Base-by-base conservation (phyloP, 2,113 vertebrate species). In the Pituophis catenifer region DNA sequence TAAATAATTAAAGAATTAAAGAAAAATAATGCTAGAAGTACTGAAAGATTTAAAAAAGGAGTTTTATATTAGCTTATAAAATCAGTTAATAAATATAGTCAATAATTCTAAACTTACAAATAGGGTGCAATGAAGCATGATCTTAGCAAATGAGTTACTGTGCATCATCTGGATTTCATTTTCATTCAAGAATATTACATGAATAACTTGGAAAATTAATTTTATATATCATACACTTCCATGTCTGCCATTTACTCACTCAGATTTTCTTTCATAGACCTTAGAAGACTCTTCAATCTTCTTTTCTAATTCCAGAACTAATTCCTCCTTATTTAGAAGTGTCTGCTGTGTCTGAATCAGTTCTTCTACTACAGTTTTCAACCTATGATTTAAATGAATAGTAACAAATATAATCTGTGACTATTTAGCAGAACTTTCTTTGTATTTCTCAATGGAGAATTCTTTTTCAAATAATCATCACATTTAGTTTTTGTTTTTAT, bases 211-310 rank as follows among this genome's bases (percentile, higher is more conserved):
- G 75, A 21, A 38, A 38, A 81, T 23, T 23, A 81, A 33, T 52
- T 52, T 24, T 50, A 92, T 50, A 52, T 29, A 86, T 53, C 33
- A 91, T 62, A 58, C 1, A 92, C 55, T 44, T 10, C 81, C 93
- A 5, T 17, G n/a, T 53, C 26, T 58, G 81, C 90, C 54, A 94
- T 89, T 23, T 89, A 98, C 98, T 97, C 96, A 99, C 99, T 99
- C 99, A 93, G 99, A 99, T 94, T 99, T 99, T 96, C 98, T 99
- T 95, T 98, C 98, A 17, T 96, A 97, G 17, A 96, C 98, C 94
- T 98, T 98, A 95, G 98, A 97, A 1, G 98, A 99, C 94, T 99
- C 98, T 93, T 98, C 98, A 91, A 99, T 98, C 96, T 98, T 99
- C 91, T 97, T 97, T 94, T 99, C 98, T 62, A 99, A 96, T 89